phyloP scores from a whole-genome alignment of 2,113 vertebrate species.

The Elephas maximus region DNA sequence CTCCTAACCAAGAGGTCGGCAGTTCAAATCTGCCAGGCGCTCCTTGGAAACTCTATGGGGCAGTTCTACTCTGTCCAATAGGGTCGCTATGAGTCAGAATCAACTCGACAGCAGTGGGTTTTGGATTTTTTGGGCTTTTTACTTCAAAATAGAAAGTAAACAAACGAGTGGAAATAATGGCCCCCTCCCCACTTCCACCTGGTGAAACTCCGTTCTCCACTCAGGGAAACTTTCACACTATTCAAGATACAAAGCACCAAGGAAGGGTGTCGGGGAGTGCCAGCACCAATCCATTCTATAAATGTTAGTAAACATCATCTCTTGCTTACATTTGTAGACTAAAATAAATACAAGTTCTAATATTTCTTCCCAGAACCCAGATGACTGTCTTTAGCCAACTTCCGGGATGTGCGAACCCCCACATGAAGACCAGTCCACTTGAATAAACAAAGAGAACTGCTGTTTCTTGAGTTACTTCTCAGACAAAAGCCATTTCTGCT shows the following conservation, averaged over 20 bases:
- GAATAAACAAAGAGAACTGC: constrained; percentile 69
- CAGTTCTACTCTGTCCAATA: no score
- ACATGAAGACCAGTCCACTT: constrained; percentile 59
- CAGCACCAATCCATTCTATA: background rate
- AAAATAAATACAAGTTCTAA: constrained; percentile 18
- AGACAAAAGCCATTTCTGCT: constrained; percentile 69
- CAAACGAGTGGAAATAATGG: background rate
- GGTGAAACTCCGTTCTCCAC: background rate
- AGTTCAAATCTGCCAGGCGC: no score
- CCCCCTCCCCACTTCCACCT: background rate
- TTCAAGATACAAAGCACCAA: background rate
- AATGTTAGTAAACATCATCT: background rate
- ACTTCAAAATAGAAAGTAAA: constrained; percentile 18
- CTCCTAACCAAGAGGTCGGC: no score
- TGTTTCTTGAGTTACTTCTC: constrained; percentile 61
- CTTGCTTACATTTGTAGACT: constrained; percentile 24
- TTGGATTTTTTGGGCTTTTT: no score
- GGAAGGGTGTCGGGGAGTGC: background rate
- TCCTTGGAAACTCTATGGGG: no score
- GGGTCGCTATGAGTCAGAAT: no score
- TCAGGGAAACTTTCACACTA: background rate
- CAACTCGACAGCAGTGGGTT: no score
- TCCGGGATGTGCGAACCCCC: background rate
- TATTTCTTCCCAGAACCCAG: constrained; percentile 24
- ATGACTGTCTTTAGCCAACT: constrained; percentile 5